Base-by-base conservation (phyloP, 1,140 invertebrate species). In the Scaptomyza pallida region DNA sequence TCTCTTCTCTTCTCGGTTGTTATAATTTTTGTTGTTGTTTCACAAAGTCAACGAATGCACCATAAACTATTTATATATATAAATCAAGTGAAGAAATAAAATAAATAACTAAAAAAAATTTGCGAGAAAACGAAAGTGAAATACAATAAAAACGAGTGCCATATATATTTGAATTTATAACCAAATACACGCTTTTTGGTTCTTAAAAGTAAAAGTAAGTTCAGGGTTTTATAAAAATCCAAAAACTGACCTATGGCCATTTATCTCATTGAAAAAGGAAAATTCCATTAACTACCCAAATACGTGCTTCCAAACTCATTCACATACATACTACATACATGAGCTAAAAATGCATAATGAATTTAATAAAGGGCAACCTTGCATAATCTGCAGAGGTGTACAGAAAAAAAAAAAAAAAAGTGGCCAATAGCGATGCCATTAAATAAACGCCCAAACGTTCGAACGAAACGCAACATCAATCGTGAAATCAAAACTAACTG, bases 401-500 rank as follows among this genome's bases (percentile, higher is more conserved):
- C 33, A 26, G 26, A 30, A 30, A 30, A 6, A 30, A 51, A 30
- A 30, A 30, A 6, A 30, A 51, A 21, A 62, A 60, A 50, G 21
- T 44, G 10, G 26, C 65, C 35, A 63, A 55, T 59, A 48, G 10
- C 43, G 57, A 61, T 75, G 35, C 45, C 61, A 76, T 73, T 62
- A 77, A n/a, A n/a, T 64, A 55, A 70, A 70, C 67, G 44, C 44
- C 67, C 60, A 41, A 75, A 9, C 26, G 26, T 30, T 30, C 26
- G 9, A 74, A 21, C 26, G 12, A 50, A n/a, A 56, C 30, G 47
- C 5, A 61, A 40, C 56, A 55, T 44, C 56, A 62, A 82, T 75
- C 61, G 59, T 72, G 60, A 64, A 72, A 78, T 71, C 44, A 44
- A 67, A n/a, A 45, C 37, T 17, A 73, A 64, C 52, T 78, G 44